These are phyloP conservation scores for Himalopsyche japonica DNA, from an alignment of 2,888 invertebrate species.

Conservation along the genomic window DNA sequence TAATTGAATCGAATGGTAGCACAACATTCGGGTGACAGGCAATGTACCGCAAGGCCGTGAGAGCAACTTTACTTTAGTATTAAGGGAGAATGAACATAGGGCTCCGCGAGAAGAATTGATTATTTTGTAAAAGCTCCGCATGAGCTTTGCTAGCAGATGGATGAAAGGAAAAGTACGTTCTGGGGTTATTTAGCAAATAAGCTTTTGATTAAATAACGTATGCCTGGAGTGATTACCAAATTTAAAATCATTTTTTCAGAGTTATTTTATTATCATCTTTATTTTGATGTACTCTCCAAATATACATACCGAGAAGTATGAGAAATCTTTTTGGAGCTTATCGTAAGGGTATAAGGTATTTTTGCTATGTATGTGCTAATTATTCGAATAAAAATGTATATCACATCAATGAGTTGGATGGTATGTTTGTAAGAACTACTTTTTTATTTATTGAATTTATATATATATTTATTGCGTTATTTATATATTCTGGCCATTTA, in stretches of 20 bases:
- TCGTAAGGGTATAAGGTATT: no score
- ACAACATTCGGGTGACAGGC: neutral
- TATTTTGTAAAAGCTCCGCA: neutral
- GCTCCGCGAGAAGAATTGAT: neutral
- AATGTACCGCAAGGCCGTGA: neutral
- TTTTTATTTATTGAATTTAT: no score
- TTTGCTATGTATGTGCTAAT: no score
- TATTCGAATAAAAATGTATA: no score
- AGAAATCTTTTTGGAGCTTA: no score
- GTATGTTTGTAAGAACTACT: no score
- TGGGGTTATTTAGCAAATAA: neutral
- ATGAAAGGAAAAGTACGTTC: neutral
- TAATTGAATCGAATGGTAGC: neutral
- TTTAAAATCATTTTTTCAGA: neutral
- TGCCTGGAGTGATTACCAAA: neutral
- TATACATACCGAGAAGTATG: no score
- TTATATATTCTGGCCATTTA: no score
- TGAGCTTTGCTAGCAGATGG: neutral
- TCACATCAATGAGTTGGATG: no score
- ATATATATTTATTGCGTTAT: no score
- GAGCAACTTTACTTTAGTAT: neutral
- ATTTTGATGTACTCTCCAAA: no score
- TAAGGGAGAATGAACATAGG: neutral
- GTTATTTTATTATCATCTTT: no score
- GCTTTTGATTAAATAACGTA: neutral